Base-by-base conservation (phyloP, 2,797 vertebrate species). In the Coendou prehensilis region DNA sequence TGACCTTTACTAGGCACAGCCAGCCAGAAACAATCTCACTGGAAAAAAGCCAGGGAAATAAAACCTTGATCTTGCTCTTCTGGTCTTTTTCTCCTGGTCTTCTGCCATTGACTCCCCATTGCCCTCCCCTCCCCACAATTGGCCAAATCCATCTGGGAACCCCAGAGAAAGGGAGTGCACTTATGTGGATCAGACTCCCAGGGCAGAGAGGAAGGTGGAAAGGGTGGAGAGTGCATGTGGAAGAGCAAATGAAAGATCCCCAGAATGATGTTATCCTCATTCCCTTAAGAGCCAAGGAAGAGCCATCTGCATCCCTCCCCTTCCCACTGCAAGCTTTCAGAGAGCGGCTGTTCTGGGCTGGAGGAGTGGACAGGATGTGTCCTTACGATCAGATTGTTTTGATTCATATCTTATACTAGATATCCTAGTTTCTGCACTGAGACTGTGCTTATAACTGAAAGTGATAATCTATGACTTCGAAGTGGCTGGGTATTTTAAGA, bases 341-440 rank as follows among this genome's bases (percentile, higher is more conserved):
- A 83, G 28, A 23, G 26, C 80, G 76, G 71, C 78, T 59, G 5
- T 50, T 3, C 67, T 45, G 13, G 18, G 50, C 80, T 73, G 41
- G 79, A 78, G 59, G 30, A 89, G n/a, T 57, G 20, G 54, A 71
- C 30, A 87, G 17, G 52, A 57, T 90, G 8, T 84, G n/a, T 78
- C 41, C 59, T 89, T 81, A 93, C 87, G 87, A 37, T 95, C 78
- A 85, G 61, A 71, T 83, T 52, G 54, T 54, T 87, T 89, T 83
- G 61, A 93, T 76, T 79, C 83, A 23, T 59, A 47, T 75, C 69
- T 83, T 50, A 50, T 7, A 71, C 18, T 54, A 37, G 41, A 59
- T 37, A 64, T 81, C 47, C 56, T 67, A 87, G 81, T 84, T 80
- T 94, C 57, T 85, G 41, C n/a, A 76, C 92, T 14, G 26, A 88